Evolutionary conservation across 2,888 invertebrate species (phyloP).

Genomic region (Alentia gelatinosa): DNA sequence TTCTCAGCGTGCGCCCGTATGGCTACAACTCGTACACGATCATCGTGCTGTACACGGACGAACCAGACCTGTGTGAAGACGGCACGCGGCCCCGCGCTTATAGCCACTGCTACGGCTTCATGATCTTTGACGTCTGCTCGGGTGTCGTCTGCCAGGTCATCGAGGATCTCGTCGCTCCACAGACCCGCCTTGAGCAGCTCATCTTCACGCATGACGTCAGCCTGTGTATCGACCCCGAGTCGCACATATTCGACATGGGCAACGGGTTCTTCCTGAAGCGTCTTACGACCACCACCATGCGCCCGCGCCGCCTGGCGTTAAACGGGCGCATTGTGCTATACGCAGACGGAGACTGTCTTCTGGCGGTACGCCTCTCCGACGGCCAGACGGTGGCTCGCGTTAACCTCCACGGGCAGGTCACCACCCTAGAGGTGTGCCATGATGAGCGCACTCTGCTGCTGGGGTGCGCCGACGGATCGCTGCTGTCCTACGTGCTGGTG

Average conservation of each 20-base stretch:
- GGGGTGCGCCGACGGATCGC: slow-evolving; percentile 77
- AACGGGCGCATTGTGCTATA: slow-evolving; percentile 72
- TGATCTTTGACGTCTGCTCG: slow-evolving; percentile 73
- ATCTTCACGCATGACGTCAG: slow-evolving; percentile 72
- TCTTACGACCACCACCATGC: slow-evolving; percentile 62
- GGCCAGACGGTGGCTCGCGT: slow-evolving; percentile 71
- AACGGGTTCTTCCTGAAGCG: slow-evolving; percentile 68
- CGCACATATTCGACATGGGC: slow-evolving; percentile 73
- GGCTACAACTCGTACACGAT: slow-evolving; percentile 67
- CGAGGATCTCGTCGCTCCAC: slow-evolving; percentile 72
- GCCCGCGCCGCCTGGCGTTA: slow-evolving; percentile 71
- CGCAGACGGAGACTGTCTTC: slow-evolving; percentile 67
- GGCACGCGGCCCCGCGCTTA: slow-evolving; percentile 35
- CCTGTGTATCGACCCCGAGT: slow-evolving; percentile 74
- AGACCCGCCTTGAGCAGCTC: slow-evolving; percentile 64
- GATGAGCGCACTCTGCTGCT: slow-evolving; percentile 77
- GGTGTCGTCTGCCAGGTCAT: slow-evolving; percentile 73
- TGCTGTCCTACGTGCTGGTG: slow-evolving; percentile 75
- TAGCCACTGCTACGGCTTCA: slow-evolving; percentile 68
- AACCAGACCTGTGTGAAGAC: slow-evolving; percentile 55
- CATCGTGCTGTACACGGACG: slow-evolving; percentile 71
- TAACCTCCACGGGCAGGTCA: slow-evolving; percentile 74
- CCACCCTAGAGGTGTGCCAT: slow-evolving; percentile 67
- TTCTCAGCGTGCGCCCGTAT: slow-evolving; percentile 72
- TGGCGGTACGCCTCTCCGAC: slow-evolving; percentile 70